These are phyloP conservation scores for Brenthis daphne DNA, from an alignment of 2,888 invertebrate genomes.

Conservation along the genomic window DNA sequence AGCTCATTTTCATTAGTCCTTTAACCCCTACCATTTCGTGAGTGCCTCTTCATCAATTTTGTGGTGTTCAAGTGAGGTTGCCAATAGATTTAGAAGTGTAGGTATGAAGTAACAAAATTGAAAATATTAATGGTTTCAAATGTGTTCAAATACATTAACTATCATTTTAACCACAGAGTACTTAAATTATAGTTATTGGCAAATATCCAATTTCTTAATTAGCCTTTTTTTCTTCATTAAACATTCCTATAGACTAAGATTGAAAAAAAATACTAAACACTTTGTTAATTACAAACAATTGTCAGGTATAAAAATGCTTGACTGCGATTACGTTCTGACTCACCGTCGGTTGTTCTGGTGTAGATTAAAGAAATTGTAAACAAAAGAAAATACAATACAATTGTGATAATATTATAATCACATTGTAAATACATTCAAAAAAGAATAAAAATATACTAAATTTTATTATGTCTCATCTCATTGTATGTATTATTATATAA, in stretches of 20 bases:
- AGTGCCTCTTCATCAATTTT: constrained; percentile 1
- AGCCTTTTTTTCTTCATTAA: constrained; percentile 24
- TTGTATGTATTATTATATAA: too few species aligned
- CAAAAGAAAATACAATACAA: constrained; percentile 2
- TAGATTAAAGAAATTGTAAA: background rate
- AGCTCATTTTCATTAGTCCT: constrained; percentile 44
- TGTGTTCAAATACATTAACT: constrained; percentile 15
- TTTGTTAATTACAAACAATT: constrained; percentile 18
- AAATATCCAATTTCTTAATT: constrained; percentile 34
- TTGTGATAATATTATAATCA: background rate
- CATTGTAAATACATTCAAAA: background rate
- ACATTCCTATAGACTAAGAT: constrained; percentile 8
- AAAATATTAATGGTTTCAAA: constrained; percentile 1
- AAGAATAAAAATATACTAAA: too few species aligned
- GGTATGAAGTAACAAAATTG: constrained; percentile 6
- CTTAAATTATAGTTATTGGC: constrained; percentile 26
- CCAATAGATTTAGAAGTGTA: constrained; percentile 1
- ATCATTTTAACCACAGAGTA: constrained; percentile 3
- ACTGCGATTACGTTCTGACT: constrained; percentile 1
- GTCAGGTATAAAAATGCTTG: constrained; percentile 7
- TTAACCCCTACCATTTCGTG: constrained; percentile 31
- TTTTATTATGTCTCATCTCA: too few species aligned
- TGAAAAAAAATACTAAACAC: constrained; percentile 20
- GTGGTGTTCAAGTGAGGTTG: constrained; percentile 12
- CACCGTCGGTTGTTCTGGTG: background rate